Evolutionary conservation across 1,140 invertebrate genomes (phyloP), one percentile per base, ranked within the genome.

Genomic region (Spodoptera litura): DNA sequence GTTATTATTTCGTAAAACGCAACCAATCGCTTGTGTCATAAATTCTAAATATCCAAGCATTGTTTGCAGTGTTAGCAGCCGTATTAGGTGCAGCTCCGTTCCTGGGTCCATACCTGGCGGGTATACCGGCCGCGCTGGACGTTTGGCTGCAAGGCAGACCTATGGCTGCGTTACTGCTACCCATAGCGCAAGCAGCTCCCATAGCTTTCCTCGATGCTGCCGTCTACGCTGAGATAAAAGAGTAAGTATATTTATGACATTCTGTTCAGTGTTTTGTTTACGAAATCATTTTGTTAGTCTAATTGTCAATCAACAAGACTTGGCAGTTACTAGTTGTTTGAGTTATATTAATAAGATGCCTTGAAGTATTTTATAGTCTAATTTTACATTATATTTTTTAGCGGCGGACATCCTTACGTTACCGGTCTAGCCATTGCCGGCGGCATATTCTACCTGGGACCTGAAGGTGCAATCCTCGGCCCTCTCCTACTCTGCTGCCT

Each of bases 351-450:
- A 20, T 20, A 20, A 20, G 20, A 20, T 20, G 1, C 31, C 4
- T 31, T 31, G 4, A 9, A 10, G 20, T 59, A 20, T 31, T 27
- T 25, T 59, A 9, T 10, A 2, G 2, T 20, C 9, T 6, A 38
- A 35, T 73, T 12, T 12, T 52, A 15, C 44, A n/a, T 35, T 25
- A 78, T 15, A 74, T 38, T 27, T 85, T 96, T 66, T 86, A 98
- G 97, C 76, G 98, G 98, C 11, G 98, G 99, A 31, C 99, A 99
- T 96, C 99, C 99, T 0, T 99, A 99, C 95, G 96, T 99, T 38
- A 99, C 99, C n/a, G 99, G 98, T 44, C 94, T 99, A 49, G 98
- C 99, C 0, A 99, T 99, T 85, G 99, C 98, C 10, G 99, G 99
- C n/a, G 99, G 99, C 52, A 98, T 99, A 81, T 99, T 99, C 91